These are phyloP conservation scores for Microtus montanus DNA, from an alignment of 2,113 vertebrate genomes.

Conservation along the genomic window DNA sequence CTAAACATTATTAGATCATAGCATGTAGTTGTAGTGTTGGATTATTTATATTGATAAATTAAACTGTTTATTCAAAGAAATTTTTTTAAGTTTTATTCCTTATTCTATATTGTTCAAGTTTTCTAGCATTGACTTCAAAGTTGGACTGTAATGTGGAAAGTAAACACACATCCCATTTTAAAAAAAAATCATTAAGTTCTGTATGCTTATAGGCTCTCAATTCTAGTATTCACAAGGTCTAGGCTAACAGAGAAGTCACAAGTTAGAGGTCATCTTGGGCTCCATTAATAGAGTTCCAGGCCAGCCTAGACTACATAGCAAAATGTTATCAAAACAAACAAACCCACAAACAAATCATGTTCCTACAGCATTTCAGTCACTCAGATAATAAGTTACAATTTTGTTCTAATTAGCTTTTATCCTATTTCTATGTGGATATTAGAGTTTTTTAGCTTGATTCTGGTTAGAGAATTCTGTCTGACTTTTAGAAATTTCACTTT, in stretches of 20 bases:
- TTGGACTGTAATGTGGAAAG: neutral
- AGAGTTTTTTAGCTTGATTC: neutral
- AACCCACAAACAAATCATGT: neutral
- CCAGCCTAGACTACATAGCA: neutral
- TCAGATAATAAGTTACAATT: neutral
- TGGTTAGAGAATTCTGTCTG: neutral
- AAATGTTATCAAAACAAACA: neutral
- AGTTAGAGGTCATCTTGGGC: neutral
- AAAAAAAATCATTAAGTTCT: neutral
- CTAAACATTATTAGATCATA: neutral
- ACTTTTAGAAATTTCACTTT: slow-evolving; percentile 14
- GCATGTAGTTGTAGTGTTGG: neutral
- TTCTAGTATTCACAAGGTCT: neutral
- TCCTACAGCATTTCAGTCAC: neutral
- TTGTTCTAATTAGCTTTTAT: neutral
- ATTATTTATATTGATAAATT: neutral
- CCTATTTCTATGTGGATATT: neutral
- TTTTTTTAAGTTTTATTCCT: neutral
- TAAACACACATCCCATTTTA: neutral
- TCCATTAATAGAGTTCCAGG: neutral
- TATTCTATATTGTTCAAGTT: neutral
- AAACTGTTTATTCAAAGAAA: neutral
- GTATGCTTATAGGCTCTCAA: neutral
- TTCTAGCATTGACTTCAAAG: neutral
- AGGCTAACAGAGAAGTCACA: neutral